phyloP scores from a whole-genome alignment of 2,888 invertebrate species.

The Cacoxenus indagator region DNA sequence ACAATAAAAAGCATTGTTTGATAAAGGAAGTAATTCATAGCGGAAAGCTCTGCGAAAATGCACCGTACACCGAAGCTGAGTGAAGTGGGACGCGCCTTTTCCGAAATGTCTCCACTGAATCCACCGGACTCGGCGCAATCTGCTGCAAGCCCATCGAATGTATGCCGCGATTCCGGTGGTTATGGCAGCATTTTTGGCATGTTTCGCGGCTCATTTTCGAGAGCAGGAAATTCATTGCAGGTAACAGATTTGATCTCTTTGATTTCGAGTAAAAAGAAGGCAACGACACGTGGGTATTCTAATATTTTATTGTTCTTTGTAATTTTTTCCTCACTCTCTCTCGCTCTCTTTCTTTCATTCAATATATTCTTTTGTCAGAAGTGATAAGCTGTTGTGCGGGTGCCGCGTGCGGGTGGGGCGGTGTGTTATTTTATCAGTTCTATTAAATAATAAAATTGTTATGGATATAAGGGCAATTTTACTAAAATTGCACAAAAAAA shows the following conservation, averaged over 20 bases:
- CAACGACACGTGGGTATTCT: neutral
- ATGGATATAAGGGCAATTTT: neutral
- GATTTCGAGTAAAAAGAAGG: neutral
- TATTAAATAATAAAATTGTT: slow-evolving; percentile 6
- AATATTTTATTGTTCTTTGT: neutral
- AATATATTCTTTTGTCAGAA: neutral
- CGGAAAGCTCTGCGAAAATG: slow-evolving; percentile 43
- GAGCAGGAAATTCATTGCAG: slow-evolving; percentile 61
- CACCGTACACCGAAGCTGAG: slow-evolving; percentile 53
- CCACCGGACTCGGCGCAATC: slow-evolving; percentile 45
- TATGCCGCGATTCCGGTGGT: slow-evolving; percentile 46
- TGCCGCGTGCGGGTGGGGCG: neutral
- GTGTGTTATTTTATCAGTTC: neutral
- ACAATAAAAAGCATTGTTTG: slow-evolving; percentile 13
- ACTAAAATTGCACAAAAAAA: neutral
- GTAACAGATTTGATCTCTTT: slow-evolving; percentile 45
- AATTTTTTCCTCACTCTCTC: too few species aligned
- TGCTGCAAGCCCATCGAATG: slow-evolving; percentile 41
- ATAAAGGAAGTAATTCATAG: neutral
- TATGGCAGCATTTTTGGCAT: slow-evolving; percentile 69
- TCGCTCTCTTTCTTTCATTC: too few species aligned
- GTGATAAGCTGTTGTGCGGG: neutral
- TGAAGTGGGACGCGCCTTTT: slow-evolving; percentile 65
- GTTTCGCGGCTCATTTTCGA: slow-evolving; percentile 55
- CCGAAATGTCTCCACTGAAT: slow-evolving; percentile 70